Base-by-base conservation (phyloP, 2,888 invertebrate species). In the Nomada ruficornis region DNA sequence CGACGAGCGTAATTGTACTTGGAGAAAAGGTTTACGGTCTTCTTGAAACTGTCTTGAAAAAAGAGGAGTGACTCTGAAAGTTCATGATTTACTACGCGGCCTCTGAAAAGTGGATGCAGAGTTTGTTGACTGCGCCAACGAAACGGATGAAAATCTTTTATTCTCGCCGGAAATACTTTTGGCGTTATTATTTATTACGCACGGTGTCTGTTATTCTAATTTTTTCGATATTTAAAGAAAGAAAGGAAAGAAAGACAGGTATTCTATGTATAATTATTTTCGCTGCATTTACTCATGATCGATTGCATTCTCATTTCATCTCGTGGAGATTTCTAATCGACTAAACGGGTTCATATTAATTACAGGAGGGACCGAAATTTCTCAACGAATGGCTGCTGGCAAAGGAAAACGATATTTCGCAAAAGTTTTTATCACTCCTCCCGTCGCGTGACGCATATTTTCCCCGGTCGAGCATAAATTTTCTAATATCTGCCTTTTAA, bases 401-500 rank as follows among this genome's bases (percentile, higher is more conserved):
- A 59, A 23, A 67, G 2, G n/a, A 47, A 47, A 10, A 36, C 26
- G 11, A 3, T 47, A 55, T 50, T 71, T 54, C 36, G 36, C 55
- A 36, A 26, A 62, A 26, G 1, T 67, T 65, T 71, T 72, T 36
- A 26, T 20, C 67, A 62, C 44, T 65, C 29, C 59, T 11, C 20
- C 15, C 23, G 3, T 77, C 65, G 80, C 80, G 78, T 80, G 78
- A 62, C 69, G 15, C 26, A 0, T 23, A 10, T 13, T 15, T 57
- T 42, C 54, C 47, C 23, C n/a, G 26, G 50, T 29, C 52, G 47
- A 29, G 59, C 80, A 86, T 83, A 75, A 83, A 86, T 83, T 86
- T 80, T 73, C 67, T 68, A 74, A 83, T 79, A 85, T 83, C 85
- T 67, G 29, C 50, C 65, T 80, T 85, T 86, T 83, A 85, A 85